A percentile compares a stretch with the other conserved stretches of the same genome.
Conservation (phyloP, 1,140 invertebrate species). For the Apocrypta bakeri region DNA sequence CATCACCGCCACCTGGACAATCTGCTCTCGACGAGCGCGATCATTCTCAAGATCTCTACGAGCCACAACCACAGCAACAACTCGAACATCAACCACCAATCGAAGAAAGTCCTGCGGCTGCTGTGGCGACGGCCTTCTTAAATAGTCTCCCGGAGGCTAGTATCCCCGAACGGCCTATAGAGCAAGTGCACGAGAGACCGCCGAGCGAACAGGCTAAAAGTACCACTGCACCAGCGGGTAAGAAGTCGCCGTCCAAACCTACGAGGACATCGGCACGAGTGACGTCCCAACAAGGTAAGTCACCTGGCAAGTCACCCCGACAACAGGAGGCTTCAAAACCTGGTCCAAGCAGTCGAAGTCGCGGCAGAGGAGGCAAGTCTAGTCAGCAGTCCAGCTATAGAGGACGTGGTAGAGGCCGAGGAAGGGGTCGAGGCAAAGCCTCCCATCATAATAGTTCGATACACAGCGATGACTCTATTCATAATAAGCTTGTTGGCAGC, state of each 20-base stretch:
- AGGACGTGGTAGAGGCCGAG: constrained; percentile 80
- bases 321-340: constrained; percentile 53
- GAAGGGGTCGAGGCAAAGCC: constrained; percentile 76
- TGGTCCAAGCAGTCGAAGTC: constrained; percentile 56
- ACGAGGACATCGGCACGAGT: constrained; percentile 79
- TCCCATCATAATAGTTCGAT: constrained; percentile 64
- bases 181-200: constrained; percentile 47
- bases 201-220: constrained; percentile 53
- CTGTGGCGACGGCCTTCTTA: constrained; percentile 54
- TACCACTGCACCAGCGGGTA: constrained; percentile 69
- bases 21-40: constrained; percentile 58
- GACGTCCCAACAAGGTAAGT: constrained; percentile 79
- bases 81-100: constrained; percentile 35
- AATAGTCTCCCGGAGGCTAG: constrained; percentile 49
- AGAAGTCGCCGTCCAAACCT: constrained; percentile 80
- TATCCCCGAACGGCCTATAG: constrained; percentile 32
- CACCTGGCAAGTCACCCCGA: constrained; percentile 84
- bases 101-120: constrained; percentile 34
- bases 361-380: constrained; percentile 72
- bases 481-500: constrained; percentile 87
- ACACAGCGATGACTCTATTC: constrained; percentile 76
- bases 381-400: constrained; percentile 68
- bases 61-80: constrained; percentile 8
- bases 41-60: constrained; percentile 41
- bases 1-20: constrained; percentile 64